phyloP scores from a whole-genome alignment of 2,888 invertebrate genomes.

The Cyrtodaria siliqua region DNA sequence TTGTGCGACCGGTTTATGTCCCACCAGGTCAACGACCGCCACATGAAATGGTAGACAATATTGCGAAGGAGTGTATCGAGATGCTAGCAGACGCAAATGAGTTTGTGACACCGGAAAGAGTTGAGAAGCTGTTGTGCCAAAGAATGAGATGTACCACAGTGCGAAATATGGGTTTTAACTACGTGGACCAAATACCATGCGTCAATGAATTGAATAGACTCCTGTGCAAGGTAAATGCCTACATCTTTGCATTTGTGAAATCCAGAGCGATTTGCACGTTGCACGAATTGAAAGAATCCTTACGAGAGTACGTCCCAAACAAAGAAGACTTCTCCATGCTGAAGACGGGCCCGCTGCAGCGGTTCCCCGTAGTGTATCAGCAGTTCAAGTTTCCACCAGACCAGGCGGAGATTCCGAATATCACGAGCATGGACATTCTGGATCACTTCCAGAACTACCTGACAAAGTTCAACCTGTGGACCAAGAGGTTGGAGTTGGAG shows the following conservation, averaged over 20 bases:
- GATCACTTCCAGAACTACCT: conserved; percentile 75
- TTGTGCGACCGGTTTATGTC: conserved; percentile 42
- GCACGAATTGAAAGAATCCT: conserved; percentile 76
- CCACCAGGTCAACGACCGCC: conserved; percentile 31
- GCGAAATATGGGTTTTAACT: conserved; percentile 46
- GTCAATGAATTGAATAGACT: conserved; percentile 76
- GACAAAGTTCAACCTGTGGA: conserved; percentile 78
- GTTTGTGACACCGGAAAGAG: conserved; percentile 76
- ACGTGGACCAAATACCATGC: conserved; percentile 65
- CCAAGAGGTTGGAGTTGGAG: conserved; percentile 69
- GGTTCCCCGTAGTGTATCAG: conserved; percentile 79
- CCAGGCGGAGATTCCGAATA: conserved; percentile 76
- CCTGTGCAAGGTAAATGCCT: conserved; percentile 74
- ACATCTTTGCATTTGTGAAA: conserved; percentile 81
- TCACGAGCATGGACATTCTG: conserved; percentile 79
- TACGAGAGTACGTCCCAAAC: conserved; percentile 73
- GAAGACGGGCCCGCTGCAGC: conserved; percentile 81
- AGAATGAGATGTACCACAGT: conserved; percentile 57
- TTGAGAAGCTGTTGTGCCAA: conserved; percentile 77
- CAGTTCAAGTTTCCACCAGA: conserved; percentile 81
- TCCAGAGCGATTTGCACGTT: conserved; percentile 79
- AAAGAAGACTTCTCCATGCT: conserved; percentile 74
- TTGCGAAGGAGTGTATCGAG: conserved; percentile 81
- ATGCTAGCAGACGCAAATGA: conserved; percentile 78
- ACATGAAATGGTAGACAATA: conserved; percentile 70